These are phyloP conservation scores for Halictus ligatus DNA, from an alignment of 2,888 invertebrate genomes.

Conservation along the genomic window DNA sequence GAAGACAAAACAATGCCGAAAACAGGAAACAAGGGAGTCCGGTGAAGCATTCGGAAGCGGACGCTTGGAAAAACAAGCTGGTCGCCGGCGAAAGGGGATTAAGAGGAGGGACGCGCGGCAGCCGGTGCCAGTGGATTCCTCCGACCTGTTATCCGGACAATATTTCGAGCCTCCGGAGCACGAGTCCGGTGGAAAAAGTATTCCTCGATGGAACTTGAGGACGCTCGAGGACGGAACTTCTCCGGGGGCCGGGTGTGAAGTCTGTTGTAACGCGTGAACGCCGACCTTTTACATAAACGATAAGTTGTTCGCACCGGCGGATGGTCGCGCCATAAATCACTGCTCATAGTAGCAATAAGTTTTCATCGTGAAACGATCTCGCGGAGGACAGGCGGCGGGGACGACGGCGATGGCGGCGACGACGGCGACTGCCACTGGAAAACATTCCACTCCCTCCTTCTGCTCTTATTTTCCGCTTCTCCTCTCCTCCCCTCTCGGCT, in stretches of 20 bases:
- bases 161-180: background rate
- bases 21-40: conserved; percentile 56
- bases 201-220: background rate
- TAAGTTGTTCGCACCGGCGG: background rate
- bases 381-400: conserved; percentile 33
- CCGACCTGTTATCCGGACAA: conserved; percentile 22
- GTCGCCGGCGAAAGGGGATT: conserved; percentile 65
- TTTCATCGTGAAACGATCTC: background rate
- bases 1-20: conserved; percentile 64
- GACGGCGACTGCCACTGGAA: conserved; percentile 36
- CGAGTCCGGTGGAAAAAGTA: conserved; percentile 16
- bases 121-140: conserved; percentile 19
- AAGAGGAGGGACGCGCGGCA: conserved; percentile 42
- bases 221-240: background rate
- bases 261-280: background rate
- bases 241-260: background rate
- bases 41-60: conserved; percentile 57
- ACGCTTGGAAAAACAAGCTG: conserved; percentile 68
- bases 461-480: conserved; percentile 36
- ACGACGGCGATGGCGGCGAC: conserved; percentile 9
- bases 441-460: conserved; percentile 29
- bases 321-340: background rate
- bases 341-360: conserved; percentile 10
- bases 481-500: conserved; percentile 14
- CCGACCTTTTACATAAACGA: background rate